Base-by-base conservation (phyloP, 2,797 vertebrate genomes). In the Coilia nasus region DNA sequence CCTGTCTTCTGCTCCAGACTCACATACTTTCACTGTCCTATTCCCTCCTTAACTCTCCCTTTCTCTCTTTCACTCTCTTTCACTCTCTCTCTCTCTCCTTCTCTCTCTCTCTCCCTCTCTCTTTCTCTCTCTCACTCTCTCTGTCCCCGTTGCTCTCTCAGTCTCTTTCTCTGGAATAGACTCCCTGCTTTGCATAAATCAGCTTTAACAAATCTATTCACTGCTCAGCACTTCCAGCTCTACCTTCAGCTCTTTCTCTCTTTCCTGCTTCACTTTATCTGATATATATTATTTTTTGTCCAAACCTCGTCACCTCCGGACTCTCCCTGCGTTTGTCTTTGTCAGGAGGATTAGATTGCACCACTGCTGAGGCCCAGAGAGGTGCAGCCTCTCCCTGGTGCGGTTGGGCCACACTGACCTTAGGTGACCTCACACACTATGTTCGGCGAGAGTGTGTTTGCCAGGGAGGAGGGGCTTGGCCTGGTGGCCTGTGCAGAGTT, bases 141-240 rank as follows among this genome's bases (percentile, higher is more conserved):
- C 1, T 75, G 11, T 41, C 67, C 6, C 31, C 15, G 28, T 19
- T 35, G 7, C 67, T 75, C 17, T 14, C 67, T 19, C 31, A 75
- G 67, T 75, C 67, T 19, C 31, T 75, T 93, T 91, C 88, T 83
- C 28, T 41, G 15, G 31, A 19, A 28, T 41, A 41, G 67, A 75
- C 90, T 90, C 93, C 94, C 94, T 96, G 93, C 95, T 96, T 97
- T 95, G 97, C 96, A 96, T 96, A 96, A 95, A 97, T 95, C 97
- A 96, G 96, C 96, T 96, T 98, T 97, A 97, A 97, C 97, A 97
- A 97, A 97, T 97, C 97, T 97, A 97, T 98, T 98, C 97, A 97
- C 94, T 93, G 91, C 87, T 91, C 93, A 88, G 94, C 92, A 94
- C 92, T 94, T 91, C 91, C 92, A 92, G 91, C 31, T 75, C 67